Percentiles rank a stretch among this genome's conserved stretches.
Evolutionary conservation across 2,888 invertebrate genomes (phyloP).

Genomic region (Spilarctia lutea): DNA sequence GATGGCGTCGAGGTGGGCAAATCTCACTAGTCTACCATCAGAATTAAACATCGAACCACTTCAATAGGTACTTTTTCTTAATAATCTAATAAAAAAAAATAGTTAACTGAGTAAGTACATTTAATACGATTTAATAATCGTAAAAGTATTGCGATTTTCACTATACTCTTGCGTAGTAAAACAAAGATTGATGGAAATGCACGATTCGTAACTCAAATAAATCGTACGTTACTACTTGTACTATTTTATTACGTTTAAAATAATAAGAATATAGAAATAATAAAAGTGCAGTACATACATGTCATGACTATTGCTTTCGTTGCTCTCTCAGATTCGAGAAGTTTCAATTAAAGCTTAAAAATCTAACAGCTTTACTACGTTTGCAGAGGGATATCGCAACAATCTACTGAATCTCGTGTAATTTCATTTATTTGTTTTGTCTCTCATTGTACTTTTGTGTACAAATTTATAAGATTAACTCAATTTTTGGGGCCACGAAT

Average conservation of each 20-base stretch:
- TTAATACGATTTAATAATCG: no score
- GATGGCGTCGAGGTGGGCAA: neutral
- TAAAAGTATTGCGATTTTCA: neutral
- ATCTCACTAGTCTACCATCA: neutral
- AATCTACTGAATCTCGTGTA: conserved; percentile 54
- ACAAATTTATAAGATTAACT: conserved; percentile 71
- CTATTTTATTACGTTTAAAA: neutral
- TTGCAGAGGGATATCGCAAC: conserved; percentile 47
- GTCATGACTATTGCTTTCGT: neutral
- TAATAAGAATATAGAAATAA: neutral
- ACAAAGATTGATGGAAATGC: neutral
- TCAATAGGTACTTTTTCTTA: neutral
- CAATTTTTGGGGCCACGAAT: conserved; percentile 68
- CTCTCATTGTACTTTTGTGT: conserved; percentile 64
- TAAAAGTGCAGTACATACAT: neutral
- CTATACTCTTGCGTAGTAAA: no score
- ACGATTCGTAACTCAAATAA: neutral
- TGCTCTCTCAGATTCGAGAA: conserved; percentile 14
- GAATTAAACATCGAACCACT: neutral
- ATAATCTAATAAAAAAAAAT: neutral
- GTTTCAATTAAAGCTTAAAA: conserved; percentile 40
- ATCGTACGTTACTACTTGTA: neutral
- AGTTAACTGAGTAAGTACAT: neutral
- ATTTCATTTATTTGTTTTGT: conserved; percentile 65
- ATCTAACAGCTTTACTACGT: conserved; percentile 41